phyloP scores from a whole-genome alignment of 2,797 vertebrate genomes.

The Ataeniobius toweri region DNA sequence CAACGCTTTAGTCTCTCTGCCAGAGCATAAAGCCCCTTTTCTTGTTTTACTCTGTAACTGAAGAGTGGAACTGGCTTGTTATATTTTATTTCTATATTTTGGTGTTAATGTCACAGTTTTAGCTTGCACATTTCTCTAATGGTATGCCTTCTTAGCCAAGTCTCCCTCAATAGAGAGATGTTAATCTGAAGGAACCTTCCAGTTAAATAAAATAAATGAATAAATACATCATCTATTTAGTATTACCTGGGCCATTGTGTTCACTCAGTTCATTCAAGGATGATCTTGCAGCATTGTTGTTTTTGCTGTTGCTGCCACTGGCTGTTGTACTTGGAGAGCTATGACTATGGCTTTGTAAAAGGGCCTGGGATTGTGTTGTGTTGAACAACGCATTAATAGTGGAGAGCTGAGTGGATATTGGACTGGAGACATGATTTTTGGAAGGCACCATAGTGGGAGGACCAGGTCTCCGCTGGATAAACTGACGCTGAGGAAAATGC shows the following conservation, averaged over 20 bases:
- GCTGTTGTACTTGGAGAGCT: conserved; percentile 50
- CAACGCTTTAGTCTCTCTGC: neutral
- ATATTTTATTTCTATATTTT: neutral
- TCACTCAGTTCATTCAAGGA: conserved; percentile 72
- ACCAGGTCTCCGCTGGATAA: conserved; percentile 74
- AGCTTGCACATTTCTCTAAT: neutral
- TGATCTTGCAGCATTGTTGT: conserved; percentile 50
- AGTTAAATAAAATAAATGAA: neutral
- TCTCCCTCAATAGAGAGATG: neutral
- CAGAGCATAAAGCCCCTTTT: neutral
- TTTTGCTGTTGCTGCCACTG: conserved; percentile 62
- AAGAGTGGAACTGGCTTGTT: neutral
- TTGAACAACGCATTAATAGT: conserved; percentile 78
- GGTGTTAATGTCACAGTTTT: neutral
- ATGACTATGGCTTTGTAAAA: conserved; percentile 75
- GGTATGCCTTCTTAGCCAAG: neutral
- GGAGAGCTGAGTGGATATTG: conserved; percentile 72
- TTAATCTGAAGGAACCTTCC: neutral
- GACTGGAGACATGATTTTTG: conserved; percentile 71
- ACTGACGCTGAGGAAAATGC: conserved; percentile 72
- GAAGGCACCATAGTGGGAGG: conserved; percentile 68
- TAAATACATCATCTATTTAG: neutral
- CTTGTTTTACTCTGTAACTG: neutral
- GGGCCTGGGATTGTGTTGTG: conserved; percentile 72
- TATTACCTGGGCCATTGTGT: conserved; percentile 68